phyloP scores from a whole-genome alignment of 2,888 invertebrate species.

The Teleiodes luculella region DNA sequence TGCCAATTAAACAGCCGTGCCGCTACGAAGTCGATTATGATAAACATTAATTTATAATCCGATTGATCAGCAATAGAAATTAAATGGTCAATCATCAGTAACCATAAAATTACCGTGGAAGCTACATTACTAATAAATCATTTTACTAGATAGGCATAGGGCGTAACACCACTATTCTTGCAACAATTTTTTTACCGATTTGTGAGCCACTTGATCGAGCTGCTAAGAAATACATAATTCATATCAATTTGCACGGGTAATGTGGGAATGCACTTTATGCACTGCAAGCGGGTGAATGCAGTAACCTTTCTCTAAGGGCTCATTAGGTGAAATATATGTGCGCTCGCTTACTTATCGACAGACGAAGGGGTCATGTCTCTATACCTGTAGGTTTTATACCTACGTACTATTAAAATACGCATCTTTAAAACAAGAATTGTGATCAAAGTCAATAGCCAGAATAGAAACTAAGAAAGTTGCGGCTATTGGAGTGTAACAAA shows the following conservation, averaged over 20 bases:
- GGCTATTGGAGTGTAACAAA: constrained; percentile 68
- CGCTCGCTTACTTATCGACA: constrained; percentile 31
- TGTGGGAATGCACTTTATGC: constrained; percentile 57
- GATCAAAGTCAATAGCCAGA: constrained; percentile 44
- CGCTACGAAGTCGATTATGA: not conserved
- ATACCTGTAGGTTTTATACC: constrained; percentile 33
- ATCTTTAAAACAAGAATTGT: constrained; percentile 44
- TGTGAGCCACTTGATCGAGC: constrained; percentile 48
- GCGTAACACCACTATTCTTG: constrained; percentile 50
- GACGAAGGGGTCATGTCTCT: constrained; percentile 32
- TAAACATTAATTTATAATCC: constrained; percentile 5
- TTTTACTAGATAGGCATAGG: constrained; percentile 38
- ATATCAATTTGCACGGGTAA: constrained; percentile 58
- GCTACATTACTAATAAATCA: constrained; percentile 32
- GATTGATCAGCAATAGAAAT: constrained; percentile 1
- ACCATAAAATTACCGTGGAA: constrained; percentile 16
- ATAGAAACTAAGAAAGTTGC: constrained; percentile 51
- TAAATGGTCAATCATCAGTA: constrained; percentile 12
- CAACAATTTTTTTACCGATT: constrained; percentile 35
- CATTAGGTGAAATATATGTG: constrained; percentile 56
- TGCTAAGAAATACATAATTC: constrained; percentile 56
- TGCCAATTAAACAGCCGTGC: too few species aligned
- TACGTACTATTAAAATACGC: constrained; percentile 33
- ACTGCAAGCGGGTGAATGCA: constrained; percentile 41
- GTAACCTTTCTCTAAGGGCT: constrained; percentile 57